Base-by-base conservation (phyloP, 2,113 vertebrate genomes). In the Callipepla squamata region DNA sequence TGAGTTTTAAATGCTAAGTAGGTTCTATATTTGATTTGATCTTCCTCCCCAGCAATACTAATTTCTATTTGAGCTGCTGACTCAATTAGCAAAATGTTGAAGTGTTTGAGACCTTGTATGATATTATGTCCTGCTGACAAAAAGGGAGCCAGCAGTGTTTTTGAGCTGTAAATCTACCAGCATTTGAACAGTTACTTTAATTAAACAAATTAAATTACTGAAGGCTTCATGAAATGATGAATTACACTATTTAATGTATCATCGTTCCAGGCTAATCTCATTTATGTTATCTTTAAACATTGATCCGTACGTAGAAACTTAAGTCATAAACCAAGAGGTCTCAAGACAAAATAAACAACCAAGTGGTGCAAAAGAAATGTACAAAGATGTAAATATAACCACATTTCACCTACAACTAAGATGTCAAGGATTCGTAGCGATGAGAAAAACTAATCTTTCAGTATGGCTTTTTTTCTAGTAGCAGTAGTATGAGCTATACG, bases 171-270 rank as follows among this genome's bases (percentile, higher is more conserved):
- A 92, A 92, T 87, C 85, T 69, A 85, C 48, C 45, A 68, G 76
- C 34, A 68, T 88, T 95, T 91, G 91, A 94, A 95, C 89, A 65
- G 57, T 34, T 75, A 85, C 40, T 94, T 94, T 94, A 94, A 95
- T 96, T 91, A 94, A 94, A 92, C 94, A 93, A 91, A 94, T 95
- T 72, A 94, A 95, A 94, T 94, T 92, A 92, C 91, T 83, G 73
- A 72, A 62, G 85, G 82, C n/a, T 86, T 88, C 72, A 44, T 76
- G 65, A 66, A 75, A 57, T 86, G 93, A 87, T 58, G 68, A 88
- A 84, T 90, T 47, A 40, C 18, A 23, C 40, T 34, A 36, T 68
- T 91, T 84, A 90, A 85, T 61, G 67, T 63, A 83, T 59, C 65
- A 38, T n/a, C 72, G 59, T 36, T 47, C 94, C 0, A 0, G 61